Percentiles rank a stretch among this genome's conserved stretches.
These are phyloP conservation scores for Erythrolamprus reginae DNA, from an alignment of 2,113 vertebrate genomes.

Conservation along the genomic window DNA sequence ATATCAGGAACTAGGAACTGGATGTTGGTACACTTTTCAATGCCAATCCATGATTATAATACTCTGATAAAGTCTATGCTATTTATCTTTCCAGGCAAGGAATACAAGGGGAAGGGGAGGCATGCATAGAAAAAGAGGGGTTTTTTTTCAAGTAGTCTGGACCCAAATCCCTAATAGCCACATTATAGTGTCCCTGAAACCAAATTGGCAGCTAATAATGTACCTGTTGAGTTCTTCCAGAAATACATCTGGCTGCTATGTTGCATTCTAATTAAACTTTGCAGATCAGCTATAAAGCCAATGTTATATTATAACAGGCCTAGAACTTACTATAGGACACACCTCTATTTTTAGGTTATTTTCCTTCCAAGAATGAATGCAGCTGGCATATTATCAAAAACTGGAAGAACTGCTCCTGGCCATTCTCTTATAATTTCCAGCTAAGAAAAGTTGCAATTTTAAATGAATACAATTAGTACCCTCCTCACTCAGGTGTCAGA, in stretches of 20 bases:
- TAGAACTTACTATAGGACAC: background rate
- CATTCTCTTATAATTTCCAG: background rate
- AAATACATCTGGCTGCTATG: background rate
- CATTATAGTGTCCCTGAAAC: background rate
- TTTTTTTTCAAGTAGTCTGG: background rate
- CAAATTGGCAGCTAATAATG: background rate
- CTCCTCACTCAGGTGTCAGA: background rate
- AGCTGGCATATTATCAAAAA: background rate
- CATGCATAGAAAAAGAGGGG: background rate
- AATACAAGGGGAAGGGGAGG: background rate
- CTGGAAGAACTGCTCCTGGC: background rate
- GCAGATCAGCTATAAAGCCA: background rate
- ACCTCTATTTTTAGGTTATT: background rate
- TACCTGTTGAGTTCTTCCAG: background rate
- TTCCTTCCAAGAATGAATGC: background rate
- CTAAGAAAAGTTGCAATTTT: background rate
- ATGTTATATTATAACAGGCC: background rate
- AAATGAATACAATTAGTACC: background rate
- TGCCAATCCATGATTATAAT: background rate
- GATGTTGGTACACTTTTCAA: background rate
- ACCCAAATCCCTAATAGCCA: background rate
- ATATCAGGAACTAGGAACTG: constrained; percentile 41
- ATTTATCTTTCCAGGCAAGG: background rate
- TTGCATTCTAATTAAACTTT: background rate
- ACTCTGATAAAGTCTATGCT: background rate